Conservation (phyloP, 23 tunicate species). For the Phallusia fumigata region DNA sequence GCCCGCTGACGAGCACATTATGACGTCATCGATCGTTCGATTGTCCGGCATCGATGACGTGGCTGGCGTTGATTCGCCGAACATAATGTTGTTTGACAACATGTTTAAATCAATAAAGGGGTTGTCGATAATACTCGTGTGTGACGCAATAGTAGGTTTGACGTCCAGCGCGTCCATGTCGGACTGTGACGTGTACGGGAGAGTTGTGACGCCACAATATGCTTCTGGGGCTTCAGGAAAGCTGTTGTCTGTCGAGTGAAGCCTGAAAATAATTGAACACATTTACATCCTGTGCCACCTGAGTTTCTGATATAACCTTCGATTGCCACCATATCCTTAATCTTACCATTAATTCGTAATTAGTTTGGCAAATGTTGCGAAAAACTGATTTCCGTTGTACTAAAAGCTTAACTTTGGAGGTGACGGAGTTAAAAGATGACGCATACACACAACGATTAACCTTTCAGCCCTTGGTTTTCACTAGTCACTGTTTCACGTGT, state of each 20-base stretch:
- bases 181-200: constrained; percentile 1
- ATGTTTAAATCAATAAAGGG: constrained; percentile 1
- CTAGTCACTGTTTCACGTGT: too few relatives aligned
- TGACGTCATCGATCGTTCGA: constrained; percentile 51
- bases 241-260: constrained; percentile 7
- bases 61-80: not conserved
- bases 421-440: too few relatives aligned
- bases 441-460: too few relatives aligned
- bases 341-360: too few relatives aligned
- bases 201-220: constrained; percentile 7
- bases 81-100: not conserved
- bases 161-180: not conserved
- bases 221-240: not conserved
- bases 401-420: too few relatives aligned
- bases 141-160: constrained; percentile 1
- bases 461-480: too few relatives aligned
- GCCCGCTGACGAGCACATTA: constrained; percentile 51
- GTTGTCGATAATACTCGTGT: not conserved
- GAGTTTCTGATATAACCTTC: too few relatives aligned
- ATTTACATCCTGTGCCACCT: too few relatives aligned
- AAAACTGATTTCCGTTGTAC: too few relatives aligned
- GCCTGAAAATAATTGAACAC: not conserved
- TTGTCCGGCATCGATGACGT: constrained; percentile 25
- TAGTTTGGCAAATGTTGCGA: too few relatives aligned
- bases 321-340: too few relatives aligned